Conservation (phyloP, 30 jellyfish, hydroid and myxozoan species). For the Turritopsis rubra region DNA sequence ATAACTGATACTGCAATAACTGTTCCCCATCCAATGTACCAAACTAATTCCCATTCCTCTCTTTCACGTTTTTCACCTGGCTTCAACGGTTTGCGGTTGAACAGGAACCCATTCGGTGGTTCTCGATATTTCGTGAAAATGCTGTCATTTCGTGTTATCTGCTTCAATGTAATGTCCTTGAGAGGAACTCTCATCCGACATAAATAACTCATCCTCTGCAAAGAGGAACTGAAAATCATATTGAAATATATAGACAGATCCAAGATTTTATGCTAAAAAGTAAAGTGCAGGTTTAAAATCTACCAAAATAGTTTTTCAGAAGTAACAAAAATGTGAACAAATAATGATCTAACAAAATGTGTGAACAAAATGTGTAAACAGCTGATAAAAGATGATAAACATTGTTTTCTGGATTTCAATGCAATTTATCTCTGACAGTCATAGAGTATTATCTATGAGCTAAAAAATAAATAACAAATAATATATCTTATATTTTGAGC, state of each 20-base stretch:
- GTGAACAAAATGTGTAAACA: not conserved
- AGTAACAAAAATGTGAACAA: not conserved
- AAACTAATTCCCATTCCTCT: conserved; percentile 83
- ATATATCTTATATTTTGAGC: too few relatives aligned
- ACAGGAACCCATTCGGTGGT: conserved; percentile 97
- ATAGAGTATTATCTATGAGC: too few relatives aligned
- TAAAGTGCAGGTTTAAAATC: not conserved
- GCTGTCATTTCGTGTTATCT: conserved; percentile 45
- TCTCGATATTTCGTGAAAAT: conserved; percentile 90
- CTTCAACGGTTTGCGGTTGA: conserved; percentile 86
- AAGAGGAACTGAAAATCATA: not conserved
- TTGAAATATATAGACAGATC: not conserved
- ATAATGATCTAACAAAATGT: not conserved
- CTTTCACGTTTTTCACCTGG: conserved; percentile 90
- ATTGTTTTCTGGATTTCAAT: too few relatives aligned
- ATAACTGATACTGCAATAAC: conserved; percentile 17
- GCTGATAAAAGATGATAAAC: not conserved
- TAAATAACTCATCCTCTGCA: not conserved
- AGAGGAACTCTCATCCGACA: not conserved
- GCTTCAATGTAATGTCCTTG: not conserved
- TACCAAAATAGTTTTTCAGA: not conserved
- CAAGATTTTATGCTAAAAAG: not conserved
- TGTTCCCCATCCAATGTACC: conserved; percentile 77
- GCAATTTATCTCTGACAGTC: too few relatives aligned
- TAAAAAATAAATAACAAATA: too few relatives aligned